These are phyloP conservation scores for Callopanchax toddi DNA, from an alignment of 2,113 vertebrate genomes.

Conservation along the genomic window DNA sequence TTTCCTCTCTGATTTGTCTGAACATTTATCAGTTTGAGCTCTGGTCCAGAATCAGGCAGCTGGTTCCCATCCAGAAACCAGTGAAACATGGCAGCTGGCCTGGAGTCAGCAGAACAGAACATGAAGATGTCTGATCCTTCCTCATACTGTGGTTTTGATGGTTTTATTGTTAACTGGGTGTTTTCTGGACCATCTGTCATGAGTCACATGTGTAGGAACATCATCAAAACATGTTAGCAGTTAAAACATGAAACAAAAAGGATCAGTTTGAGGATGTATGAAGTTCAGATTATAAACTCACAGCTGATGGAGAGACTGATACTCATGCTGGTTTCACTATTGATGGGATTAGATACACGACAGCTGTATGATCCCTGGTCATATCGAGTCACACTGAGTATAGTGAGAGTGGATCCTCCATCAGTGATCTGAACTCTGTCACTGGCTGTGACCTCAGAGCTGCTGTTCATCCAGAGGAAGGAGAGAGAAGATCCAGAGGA, in stretches of 20 bases:
- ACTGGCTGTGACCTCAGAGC: constrained; percentile 49
- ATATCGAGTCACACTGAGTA: constrained; percentile 50
- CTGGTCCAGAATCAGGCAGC: neutral
- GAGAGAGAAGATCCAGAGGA: constrained; percentile 50
- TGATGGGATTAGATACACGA: constrained; percentile 27
- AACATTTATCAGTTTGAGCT: constrained; percentile 11
- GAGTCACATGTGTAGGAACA: neutral
- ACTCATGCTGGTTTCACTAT: constrained; percentile 8
- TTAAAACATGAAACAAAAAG: too few species aligned
- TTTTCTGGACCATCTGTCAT: constrained; percentile 55
- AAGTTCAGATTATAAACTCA: neutral
- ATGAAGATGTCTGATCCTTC: constrained; percentile 46
- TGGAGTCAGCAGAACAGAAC: constrained; percentile 59
- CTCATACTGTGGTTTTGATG: constrained; percentile 1
- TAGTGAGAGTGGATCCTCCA: constrained; percentile 37
- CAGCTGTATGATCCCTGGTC: constrained; percentile 48
- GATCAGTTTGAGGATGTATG: too few species aligned
- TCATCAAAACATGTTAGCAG: neutral
- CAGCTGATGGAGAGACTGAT: constrained; percentile 13
- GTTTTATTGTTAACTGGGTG: neutral
- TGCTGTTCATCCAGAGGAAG: constrained; percentile 66
- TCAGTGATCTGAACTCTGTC: constrained; percentile 59
- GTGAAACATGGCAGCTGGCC: constrained; percentile 40
- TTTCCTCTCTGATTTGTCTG: constrained; percentile 52
- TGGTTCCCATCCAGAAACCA: constrained; percentile 40